Conservation (phyloP, 2,113 vertebrate genomes). For the Oxyura jamaicensis region DNA sequence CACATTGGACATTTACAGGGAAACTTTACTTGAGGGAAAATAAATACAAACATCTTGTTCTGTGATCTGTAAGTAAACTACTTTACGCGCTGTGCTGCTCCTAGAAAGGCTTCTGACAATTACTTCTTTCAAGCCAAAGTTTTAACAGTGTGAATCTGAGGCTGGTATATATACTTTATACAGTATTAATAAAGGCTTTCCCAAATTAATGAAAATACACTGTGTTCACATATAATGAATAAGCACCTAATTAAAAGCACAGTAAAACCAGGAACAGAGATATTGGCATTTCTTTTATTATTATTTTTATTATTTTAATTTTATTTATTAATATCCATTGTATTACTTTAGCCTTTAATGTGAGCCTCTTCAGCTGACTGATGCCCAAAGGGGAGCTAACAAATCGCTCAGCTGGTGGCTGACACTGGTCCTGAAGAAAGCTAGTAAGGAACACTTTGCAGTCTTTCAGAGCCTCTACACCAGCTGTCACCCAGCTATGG, state of each 20-base stretch:
- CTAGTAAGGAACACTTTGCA: constrained; percentile 81
- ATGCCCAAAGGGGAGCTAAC: constrained; percentile 82
- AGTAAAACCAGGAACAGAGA: constrained; percentile 71
- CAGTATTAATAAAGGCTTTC: constrained; percentile 70
- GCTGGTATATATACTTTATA: constrained; percentile 45
- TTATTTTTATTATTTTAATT: background rate
- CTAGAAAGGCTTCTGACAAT: constrained; percentile 69
- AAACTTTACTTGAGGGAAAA: constrained; percentile 63
- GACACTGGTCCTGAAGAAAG: constrained; percentile 83
- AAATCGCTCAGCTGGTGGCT: constrained; percentile 87
- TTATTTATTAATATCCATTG: constrained; percentile 78
- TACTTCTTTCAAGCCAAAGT: constrained; percentile 54
- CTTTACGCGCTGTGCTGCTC: constrained; percentile 28
- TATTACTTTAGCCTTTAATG: constrained; percentile 78
- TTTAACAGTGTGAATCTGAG: constrained; percentile 56
- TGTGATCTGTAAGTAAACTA: constrained; percentile 54
- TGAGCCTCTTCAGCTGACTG: constrained; percentile 81
- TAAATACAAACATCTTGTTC: constrained; percentile 57
- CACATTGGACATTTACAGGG: constrained; percentile 49
- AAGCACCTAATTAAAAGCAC: constrained; percentile 76
- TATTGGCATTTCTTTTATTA: background rate
- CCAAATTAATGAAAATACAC: constrained; percentile 72
- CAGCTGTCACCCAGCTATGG: constrained; percentile 95
- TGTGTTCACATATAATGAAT: constrained; percentile 72
- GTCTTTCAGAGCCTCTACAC: constrained; percentile 92